Evolutionary conservation across 2,888 invertebrate genomes (phyloP), one percentile per base, ranked within the genome.

Genomic region (Sarcophaga subvicina): DNA sequence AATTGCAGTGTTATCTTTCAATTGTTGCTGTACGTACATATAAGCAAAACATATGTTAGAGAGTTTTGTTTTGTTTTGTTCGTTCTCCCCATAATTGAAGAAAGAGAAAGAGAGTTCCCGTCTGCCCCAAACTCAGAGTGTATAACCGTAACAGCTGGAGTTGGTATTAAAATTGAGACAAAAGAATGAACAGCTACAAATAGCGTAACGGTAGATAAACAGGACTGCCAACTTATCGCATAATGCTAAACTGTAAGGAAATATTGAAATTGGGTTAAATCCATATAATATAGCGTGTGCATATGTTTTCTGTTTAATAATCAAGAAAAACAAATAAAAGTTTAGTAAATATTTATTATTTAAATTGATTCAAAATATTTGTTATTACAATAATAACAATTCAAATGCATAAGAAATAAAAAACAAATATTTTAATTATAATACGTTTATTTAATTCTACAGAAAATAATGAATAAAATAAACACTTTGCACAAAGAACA

Each of bases 111-210:
- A 80, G 80, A 80, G 22, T 37, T 25, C 10, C 22, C 47, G 54
- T 71, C 49, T 37, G 54, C 54, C 27, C 22, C 11, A 67, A 27
- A 67, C 22, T 72, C 25, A 69, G 25, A 47, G 47, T 70, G 27
- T 8, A 64, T 80, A 70, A 67, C 72, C 78, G 80, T 76, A 87
- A 82, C 87, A 87, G 81, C 79, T 87, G 84, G 67, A 63, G 62
- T 71, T 80, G 5, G n/a, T 25, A 20, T 63, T 63, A 60, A 59
- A 54, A 60, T 20, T 22, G 45, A 47, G 60, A 75, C 25, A 17
- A 47, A 63, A 60, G 37, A 76, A 27, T 14, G 47, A 54, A 54
- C 54, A 54, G 54, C 54, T 14, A 54, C 3, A 37, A 76, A 60
- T 54, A 54, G 17, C 17, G 4, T 54, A 54, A 54, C 54, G 54